Percentiles rank a stretch among this genome's conserved stretches.
Evolutionary conservation across 1,140 invertebrate genomes (phyloP).

Genomic region (Aphelinus atriplicis): DNA sequence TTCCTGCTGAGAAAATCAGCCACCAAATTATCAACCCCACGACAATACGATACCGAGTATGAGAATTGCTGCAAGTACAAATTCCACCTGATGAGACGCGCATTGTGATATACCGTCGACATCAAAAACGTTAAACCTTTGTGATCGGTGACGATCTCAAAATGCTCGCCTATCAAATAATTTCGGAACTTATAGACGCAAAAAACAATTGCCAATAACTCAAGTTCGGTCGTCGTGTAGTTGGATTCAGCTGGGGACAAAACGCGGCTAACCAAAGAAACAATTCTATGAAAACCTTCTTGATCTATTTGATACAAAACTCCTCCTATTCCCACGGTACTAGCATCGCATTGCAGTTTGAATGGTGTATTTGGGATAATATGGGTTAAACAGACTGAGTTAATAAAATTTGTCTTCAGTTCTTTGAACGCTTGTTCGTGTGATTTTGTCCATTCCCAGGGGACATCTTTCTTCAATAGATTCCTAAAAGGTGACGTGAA

Average conservation of each 20-base stretch:
- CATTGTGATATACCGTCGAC: background rate
- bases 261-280: conserved; percentile 32
- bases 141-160: background rate
- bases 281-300: conserved; percentile 6
- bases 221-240: conserved; percentile 36
- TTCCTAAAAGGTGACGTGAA: background rate
- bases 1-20: background rate
- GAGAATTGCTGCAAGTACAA: background rate
- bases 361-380: background rate
- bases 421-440: too few relatives aligned
- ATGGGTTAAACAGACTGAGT: background rate
- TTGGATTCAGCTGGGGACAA: conserved; percentile 40
- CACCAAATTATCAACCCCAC: background rate
- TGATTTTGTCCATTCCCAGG: too few relatives aligned
- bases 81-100: background rate
- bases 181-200: background rate
- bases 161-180: background rate
- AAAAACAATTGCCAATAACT: conserved; percentile 47
- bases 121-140: background rate
- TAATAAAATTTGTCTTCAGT: background rate
- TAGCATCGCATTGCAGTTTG: background rate
- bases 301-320: background rate
- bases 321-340: background rate
- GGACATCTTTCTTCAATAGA: too few relatives aligned
- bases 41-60: background rate